Evolutionary conservation across 2,888 invertebrate genomes (phyloP).

Genomic region (Ichneumoninae sp.): DNA sequence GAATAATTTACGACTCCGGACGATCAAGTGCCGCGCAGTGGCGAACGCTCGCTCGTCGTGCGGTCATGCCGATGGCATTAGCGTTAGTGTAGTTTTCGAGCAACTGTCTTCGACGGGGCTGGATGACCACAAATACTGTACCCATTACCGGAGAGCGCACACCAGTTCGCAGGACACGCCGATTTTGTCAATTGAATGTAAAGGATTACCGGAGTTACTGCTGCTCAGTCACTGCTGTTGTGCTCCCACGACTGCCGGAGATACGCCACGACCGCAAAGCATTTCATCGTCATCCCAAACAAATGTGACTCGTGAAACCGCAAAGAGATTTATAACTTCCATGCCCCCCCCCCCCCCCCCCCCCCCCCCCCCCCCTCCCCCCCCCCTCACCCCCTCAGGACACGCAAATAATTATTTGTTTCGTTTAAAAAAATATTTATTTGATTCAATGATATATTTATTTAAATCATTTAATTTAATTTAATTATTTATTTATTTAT

Average conservation of each 20-base stretch:
- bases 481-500: too few species aligned
- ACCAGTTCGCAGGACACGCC: slow-evolving; percentile 66
- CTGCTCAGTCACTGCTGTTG: neutral
- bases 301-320: slow-evolving; percentile 74
- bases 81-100: slow-evolving; percentile 1
- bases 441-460: too few species aligned
- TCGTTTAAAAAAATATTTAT: too few species aligned
- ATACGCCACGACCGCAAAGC: slow-evolving; percentile 47
- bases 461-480: too few species aligned
- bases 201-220: slow-evolving; percentile 59
- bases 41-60: neutral
- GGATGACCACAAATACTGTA: slow-evolving; percentile 39
- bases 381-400: too few species aligned
- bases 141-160: slow-evolving; percentile 52
- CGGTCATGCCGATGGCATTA: slow-evolving; percentile 24
- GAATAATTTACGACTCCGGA: slow-evolving; percentile 59
- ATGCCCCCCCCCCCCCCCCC: too few species aligned
- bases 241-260: slow-evolving; percentile 16
- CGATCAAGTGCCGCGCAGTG: slow-evolving; percentile 15
- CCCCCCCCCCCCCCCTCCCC: too few species aligned
- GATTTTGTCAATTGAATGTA: slow-evolving; percentile 56
- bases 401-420: too few species aligned
- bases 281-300: slow-evolving; percentile 75
- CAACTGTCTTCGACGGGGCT: slow-evolving; percentile 16
- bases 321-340: slow-evolving; percentile 6